Evolutionary conservation across 2,797 vertebrate genomes (phyloP), one percentile per base, ranked within the genome.

Genomic region (Fundulus diaphanus): DNA sequence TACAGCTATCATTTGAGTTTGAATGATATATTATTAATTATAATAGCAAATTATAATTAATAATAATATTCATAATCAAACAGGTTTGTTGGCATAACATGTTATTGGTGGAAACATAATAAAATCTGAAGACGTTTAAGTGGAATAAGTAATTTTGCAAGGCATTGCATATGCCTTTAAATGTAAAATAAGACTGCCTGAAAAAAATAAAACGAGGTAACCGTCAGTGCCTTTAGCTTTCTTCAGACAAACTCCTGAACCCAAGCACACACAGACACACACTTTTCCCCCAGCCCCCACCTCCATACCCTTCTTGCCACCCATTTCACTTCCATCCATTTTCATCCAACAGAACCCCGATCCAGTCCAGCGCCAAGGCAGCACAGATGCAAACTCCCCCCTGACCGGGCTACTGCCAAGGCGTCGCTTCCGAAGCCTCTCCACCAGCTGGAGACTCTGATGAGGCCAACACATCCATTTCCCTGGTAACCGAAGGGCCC

Each of bases 351-450:
- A 85, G 85, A 88, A 78, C 90, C 91, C 89, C 85, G 80, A 88
- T 88, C 86, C 88, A 82, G 90, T 87, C 86, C 87, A 73, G 88
- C 92, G 94, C 95, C 95, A 95, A 94, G 92, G 92, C 93, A 92
- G 94, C 95, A 95, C 95, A 96, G 95, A 95, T 96, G 95, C 95
- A 95, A 95, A 95, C 94, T 96, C 95, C 95, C 95, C 94, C 94
- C 94, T 95, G 95, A 95, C 94, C 94, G 79, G 83, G 85, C 76
- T 90, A 91, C 92, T 96, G 95, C 95, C 95, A 96, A 96, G 92
- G 94, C 90, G 84, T 81, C 88, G 94, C 93, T 95, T 95, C 94
- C 95, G 91, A 95, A 94, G 92, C 91, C 90, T 92, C 94, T 94
- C 92, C 94, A 95, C 95, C 95, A 96, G 95, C 95, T 96, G 95